Percentiles rank a stretch among this genome's conserved stretches.
phyloP scores from a whole-genome alignment of 53 echinoderm and acorn worm genomes.

The Zoroaster sp. region DNA sequence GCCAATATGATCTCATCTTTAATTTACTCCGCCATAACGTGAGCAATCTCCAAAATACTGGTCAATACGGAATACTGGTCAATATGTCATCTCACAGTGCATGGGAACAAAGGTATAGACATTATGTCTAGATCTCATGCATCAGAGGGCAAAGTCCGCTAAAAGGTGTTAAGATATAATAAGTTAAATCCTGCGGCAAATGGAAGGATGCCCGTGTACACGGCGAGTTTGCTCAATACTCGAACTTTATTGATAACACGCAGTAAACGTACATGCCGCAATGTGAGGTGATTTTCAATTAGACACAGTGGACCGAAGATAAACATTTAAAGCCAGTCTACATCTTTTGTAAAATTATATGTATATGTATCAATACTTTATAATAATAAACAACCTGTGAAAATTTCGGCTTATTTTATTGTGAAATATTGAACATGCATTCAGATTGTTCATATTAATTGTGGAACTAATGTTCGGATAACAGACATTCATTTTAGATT shows the following conservation, averaged over 20 bases:
- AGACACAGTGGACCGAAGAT: too few relatives aligned
- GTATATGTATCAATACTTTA: too few relatives aligned
- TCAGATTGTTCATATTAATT: too few relatives aligned
- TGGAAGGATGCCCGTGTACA: neutral
- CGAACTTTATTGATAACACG: neutral
- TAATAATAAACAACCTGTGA: too few relatives aligned
- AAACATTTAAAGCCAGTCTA: too few relatives aligned
- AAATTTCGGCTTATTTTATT: too few relatives aligned
- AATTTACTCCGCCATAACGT: neutral
- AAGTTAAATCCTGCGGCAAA: neutral
- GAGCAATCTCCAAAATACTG: neutral
- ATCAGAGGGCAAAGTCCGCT: neutral
- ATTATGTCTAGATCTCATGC: neutral
- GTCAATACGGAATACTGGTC: neutral
- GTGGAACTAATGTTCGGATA: too few relatives aligned
- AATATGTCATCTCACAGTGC: conserved; percentile 10
- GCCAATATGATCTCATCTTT: too few relatives aligned
- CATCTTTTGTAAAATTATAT: too few relatives aligned
- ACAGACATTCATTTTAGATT: too few relatives aligned
- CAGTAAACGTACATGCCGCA: neutral
- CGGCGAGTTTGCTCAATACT: neutral
- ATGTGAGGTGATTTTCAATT: too few relatives aligned
- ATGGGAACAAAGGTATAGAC: conserved; percentile 6
- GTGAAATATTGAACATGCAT: too few relatives aligned
- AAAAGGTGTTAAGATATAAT: neutral